These are phyloP conservation scores for Carassius auratus DNA, from an alignment of 2,113 vertebrate genomes.

Conservation along the genomic window DNA sequence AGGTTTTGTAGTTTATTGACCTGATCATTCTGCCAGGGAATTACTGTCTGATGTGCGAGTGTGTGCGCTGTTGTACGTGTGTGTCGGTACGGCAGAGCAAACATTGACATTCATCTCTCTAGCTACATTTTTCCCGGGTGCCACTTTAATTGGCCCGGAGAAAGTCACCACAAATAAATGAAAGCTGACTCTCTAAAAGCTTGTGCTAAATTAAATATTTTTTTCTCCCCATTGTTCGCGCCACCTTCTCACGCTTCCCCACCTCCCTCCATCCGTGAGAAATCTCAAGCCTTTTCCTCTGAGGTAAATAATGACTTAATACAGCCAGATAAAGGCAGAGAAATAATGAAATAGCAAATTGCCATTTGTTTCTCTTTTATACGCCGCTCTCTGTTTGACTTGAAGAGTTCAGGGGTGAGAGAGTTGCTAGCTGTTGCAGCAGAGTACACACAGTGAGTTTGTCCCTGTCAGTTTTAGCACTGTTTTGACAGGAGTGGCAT, in stretches of 20 bases:
- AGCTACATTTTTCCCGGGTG: slow-evolving; percentile 38
- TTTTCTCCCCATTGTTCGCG: slow-evolving; percentile 18
- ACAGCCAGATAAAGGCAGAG: slow-evolving; percentile 19
- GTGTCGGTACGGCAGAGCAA: slow-evolving; percentile 42
- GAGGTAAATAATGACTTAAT: slow-evolving; percentile 59
- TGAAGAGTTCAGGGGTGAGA: slow-evolving; percentile 40
- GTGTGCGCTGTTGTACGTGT: slow-evolving; percentile 38
- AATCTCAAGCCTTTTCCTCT: slow-evolving; percentile 49
- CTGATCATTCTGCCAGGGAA: slow-evolving; percentile 44
- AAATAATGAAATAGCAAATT: slow-evolving; percentile 48
- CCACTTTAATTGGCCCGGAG: slow-evolving; percentile 50
- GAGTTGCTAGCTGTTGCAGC: slow-evolving; percentile 41
- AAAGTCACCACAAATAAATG: slow-evolving; percentile 47
- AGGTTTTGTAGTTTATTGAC: slow-evolving; percentile 47
- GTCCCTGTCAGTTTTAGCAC: slow-evolving; percentile 22
- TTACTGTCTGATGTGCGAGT: slow-evolving; percentile 45
- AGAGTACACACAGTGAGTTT: slow-evolving; percentile 33
- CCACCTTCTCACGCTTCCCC: slow-evolving; percentile 47
- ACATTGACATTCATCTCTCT: slow-evolving; percentile 55
- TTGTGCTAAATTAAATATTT: slow-evolving; percentile 30
- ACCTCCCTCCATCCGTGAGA: slow-evolving; percentile 53
- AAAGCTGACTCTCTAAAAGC: slow-evolving; percentile 39
- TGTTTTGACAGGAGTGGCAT: slow-evolving; percentile 35
- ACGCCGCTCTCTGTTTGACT: slow-evolving; percentile 45
- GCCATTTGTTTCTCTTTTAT: slow-evolving; percentile 56